Evolutionary conservation across 2,797 vertebrate genomes (phyloP), one percentile per base, ranked within the genome.

Genomic region (Cryptoprocta ferox): DNA sequence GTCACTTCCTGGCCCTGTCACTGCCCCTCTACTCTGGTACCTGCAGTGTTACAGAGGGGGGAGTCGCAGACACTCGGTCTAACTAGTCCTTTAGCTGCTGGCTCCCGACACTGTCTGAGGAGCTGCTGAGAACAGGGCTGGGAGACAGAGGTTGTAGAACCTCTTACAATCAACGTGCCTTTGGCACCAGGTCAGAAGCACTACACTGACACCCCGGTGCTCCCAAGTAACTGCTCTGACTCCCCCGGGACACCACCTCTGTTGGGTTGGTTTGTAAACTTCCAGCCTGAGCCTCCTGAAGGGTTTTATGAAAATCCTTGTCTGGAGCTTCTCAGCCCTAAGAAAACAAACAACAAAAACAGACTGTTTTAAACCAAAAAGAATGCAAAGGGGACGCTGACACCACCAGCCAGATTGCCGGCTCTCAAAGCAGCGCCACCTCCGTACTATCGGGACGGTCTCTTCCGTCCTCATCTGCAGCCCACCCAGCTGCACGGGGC

Each of bases 281-380:
- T 91, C 65, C 30, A 94, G 45, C 42, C 42, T 92, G 32, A 94
- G 65, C 26, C 56, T 92, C 79, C 66, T 14, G 21, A 35, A 66
- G 21, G 18, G 61, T 24, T 91, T 87, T 45, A 53, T 59, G 45
- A 94, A 21, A 92, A 45, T 2, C 16, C 10, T 24, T 94, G 16
- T 53, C 68, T 75, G 39, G 39, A 81, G 39, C 7, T 35, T 95
- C 42, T 95, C 66, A 70, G 66, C 26, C 24, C 80, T 28, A 75
- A 88, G 70, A 81, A 50, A 76, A 35, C 19, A 84, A 90, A 42
- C 1, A 83, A 76, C 53, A 83, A 89, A 94, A 70, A 18, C 14
- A 89, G 59, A 84, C 65, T 42, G 14, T 35, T n/a, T 0, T 89
- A 50, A 65, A 71, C 53, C 84, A 70, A 5, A n/a, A 59, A 56